phyloP scores from a whole-genome alignment of 2,113 vertebrate genomes.

The Phaethon lepturus region DNA sequence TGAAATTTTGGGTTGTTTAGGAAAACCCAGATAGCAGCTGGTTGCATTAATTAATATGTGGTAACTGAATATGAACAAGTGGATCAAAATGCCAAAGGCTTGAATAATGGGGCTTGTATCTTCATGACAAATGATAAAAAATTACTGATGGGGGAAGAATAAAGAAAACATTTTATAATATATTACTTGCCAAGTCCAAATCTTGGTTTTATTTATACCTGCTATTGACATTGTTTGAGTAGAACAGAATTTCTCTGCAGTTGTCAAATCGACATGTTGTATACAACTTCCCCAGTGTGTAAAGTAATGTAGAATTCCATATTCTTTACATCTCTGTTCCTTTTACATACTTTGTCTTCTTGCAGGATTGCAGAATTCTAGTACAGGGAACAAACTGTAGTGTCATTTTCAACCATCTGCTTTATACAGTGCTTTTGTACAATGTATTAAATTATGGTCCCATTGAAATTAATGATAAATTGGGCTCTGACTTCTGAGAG shows the following conservation, averaged over 20 bases:
- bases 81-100: neutral
- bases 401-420: neutral
- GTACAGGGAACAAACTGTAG: neutral
- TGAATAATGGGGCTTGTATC: neutral
- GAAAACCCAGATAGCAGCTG: neutral
- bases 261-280: neutral
- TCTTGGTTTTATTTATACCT: neutral
- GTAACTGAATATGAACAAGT: neutral
- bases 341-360: neutral
- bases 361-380: neutral
- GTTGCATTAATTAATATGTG: constrained; percentile 21
- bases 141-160: neutral
- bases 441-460: neutral
- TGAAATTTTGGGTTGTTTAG: neutral
- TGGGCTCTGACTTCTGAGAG: neutral
- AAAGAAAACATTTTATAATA: neutral
- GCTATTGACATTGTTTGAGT: neutral
- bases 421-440: neutral
- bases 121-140: constrained; percentile 30
- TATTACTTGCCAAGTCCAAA: neutral
- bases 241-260: neutral
- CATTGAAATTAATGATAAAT: neutral
- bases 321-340: neutral
- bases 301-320: neutral
- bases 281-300: neutral